Evolutionary conservation across 2,113 vertebrate species (phyloP).

Genomic region (Tautogolabrus adspersus): DNA sequence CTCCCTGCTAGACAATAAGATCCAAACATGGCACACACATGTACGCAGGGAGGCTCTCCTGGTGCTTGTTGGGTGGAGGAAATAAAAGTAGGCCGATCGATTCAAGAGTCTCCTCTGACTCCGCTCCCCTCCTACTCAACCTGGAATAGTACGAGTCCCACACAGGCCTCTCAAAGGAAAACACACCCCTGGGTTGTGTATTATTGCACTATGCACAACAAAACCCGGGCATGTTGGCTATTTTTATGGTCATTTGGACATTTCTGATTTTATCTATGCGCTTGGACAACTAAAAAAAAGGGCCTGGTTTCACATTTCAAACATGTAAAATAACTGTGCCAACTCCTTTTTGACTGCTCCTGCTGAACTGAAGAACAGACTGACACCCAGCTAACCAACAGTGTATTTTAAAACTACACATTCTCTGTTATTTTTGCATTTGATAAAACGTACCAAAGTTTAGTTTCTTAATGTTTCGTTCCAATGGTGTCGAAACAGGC

Average conservation of each 20-base stretch:
- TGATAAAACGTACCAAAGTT: no score
- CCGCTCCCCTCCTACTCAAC: slow-evolving; percentile 41
- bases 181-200: slow-evolving; percentile 9
- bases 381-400: background rate
- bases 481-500: no score
- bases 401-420: no score
- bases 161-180: slow-evolving; percentile 18
- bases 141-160: slow-evolving; percentile 32
- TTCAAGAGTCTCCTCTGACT: slow-evolving; percentile 49
- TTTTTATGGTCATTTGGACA: background rate
- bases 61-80: slow-evolving; percentile 56
- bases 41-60: slow-evolving; percentile 2
- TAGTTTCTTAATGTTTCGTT: no score
- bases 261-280: background rate
- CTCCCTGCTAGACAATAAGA: background rate
- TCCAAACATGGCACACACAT: slow-evolving; percentile 10
- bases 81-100: slow-evolving; percentile 60
- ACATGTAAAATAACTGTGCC: background rate
- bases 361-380: background rate
- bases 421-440: no score
- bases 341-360: background rate
- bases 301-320: background rate
- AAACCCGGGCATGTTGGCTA: background rate
- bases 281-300: background rate
- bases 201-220: background rate